A percentile compares a stretch with the other conserved stretches of the same genome.
Conservation (phyloP, 1,140 invertebrate genomes). For the Grapholita molesta region DNA sequence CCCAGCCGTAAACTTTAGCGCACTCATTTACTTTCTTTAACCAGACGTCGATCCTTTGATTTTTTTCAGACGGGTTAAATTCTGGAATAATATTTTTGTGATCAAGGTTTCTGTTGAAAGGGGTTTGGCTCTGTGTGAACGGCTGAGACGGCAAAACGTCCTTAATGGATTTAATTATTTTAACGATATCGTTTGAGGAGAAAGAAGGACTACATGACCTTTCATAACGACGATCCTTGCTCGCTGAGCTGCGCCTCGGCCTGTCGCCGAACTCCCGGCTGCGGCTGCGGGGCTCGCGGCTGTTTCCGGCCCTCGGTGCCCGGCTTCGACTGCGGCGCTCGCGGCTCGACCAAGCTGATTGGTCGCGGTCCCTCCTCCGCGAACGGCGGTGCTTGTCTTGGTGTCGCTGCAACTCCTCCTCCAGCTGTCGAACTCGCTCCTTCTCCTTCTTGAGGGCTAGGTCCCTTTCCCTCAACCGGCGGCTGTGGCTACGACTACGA, state of each 20-base stretch:
- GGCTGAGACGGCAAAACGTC: background rate
- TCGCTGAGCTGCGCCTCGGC: too few relatives aligned
- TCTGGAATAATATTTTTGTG: slow-evolving; percentile 4
- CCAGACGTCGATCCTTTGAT: background rate
- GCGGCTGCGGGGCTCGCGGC: background rate
- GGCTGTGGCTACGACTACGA: background rate
- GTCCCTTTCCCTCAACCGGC: background rate
- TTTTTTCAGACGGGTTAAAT: background rate
- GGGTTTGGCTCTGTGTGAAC: background rate
- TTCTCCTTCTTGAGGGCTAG: background rate
- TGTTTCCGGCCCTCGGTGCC: background rate
- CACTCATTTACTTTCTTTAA: slow-evolving; percentile 13
- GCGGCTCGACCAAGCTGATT: background rate
- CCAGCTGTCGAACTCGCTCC: background rate
- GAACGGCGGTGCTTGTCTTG: background rate
- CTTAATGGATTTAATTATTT: background rate
- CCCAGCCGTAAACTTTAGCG: slow-evolving; percentile 5
- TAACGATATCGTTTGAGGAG: background rate
- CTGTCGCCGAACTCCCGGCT: too few relatives aligned
- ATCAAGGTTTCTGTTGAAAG: background rate
- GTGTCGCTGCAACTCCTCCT: background rate
- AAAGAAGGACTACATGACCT: background rate
- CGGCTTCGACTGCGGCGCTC: background rate
- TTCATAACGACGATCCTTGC: too few relatives aligned
- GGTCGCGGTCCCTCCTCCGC: background rate